Conservation (phyloP, 2,797 vertebrate genomes). For the Acanthurus leucopareius region DNA sequence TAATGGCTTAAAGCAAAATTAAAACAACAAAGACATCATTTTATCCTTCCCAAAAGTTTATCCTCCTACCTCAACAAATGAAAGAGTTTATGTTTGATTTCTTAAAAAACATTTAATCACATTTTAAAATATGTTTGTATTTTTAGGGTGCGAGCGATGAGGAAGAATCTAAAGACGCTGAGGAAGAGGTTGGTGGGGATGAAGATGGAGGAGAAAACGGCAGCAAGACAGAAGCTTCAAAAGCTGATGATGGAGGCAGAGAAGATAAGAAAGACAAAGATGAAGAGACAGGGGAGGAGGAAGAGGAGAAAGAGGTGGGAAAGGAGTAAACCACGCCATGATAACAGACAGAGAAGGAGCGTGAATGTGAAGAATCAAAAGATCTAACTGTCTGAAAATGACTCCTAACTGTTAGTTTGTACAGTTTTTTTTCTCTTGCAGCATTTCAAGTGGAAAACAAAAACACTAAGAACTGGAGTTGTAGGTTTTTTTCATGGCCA, state of each 20-base stretch:
- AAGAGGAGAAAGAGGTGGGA: conserved; percentile 23
- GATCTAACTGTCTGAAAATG: background rate
- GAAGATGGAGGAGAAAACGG: conserved; percentile 30
- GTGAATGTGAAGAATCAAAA: conserved; percentile 23
- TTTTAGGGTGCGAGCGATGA: conserved; percentile 50
- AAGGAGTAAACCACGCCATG: conserved; percentile 39
- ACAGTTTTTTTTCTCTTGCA: conserved; percentile 14
- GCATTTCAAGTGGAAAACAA: no score
- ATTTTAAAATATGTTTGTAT: conserved; percentile 10
- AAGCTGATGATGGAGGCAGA: background rate
- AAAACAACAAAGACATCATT: no score
- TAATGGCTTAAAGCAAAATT: no score
- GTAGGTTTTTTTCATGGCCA: no score
- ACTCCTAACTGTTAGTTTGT: conserved; percentile 22
- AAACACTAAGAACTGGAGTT: no score
- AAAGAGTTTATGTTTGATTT: no score
- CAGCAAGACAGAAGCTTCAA: conserved; percentile 15
- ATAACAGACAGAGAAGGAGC: background rate
- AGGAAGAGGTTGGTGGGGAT: conserved; percentile 26
- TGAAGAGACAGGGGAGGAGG: background rate
- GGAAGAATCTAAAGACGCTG: conserved; percentile 64
- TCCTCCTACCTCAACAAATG: no score
- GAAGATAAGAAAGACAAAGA: conserved; percentile 21
- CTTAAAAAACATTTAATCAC: background rate
- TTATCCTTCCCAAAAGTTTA: no score